Evolutionary conservation across 35 echinoderm and acorn worm genomes (phyloP), one percentile per base, ranked within the genome.

Genomic region (Ophioderma brevispina): DNA sequence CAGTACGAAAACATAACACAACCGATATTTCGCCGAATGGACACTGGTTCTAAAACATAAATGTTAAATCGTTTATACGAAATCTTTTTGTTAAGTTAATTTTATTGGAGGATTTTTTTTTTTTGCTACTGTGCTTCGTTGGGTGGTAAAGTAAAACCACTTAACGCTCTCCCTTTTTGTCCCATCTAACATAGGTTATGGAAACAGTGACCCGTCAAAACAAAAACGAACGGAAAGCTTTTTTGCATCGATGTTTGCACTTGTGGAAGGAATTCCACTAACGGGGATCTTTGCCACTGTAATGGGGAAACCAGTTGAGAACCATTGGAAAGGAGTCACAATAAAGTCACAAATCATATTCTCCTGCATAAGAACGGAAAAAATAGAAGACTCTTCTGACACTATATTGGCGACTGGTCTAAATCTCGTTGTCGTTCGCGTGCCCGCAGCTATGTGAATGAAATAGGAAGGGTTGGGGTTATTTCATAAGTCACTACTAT

Each of bases 221-320:
- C 35, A 32, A n/a, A 33, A 89, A 25, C n/a, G n/a, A n/a, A n/a
- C n/a, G 95, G 95, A 1, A 59, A 78, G 23, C 38, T 78, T 0
- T 52, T 97, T 33, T 97, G 95, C 40, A 89, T 97, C n/a, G 0
- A 77, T 94, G 31, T 97, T 94, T 55, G 95, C 95, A 0, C 36
- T 97, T 10, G 79, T 97, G n/a, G n/a, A n/a, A 23, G 95, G 95
- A 25, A 94, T 97, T 31, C 95, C 95, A 18, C 79, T 97, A 19
- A 97, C 92, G 0, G 89, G 88, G 40, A 86, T 84, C 50, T 86
- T 97, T 76, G 84, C 94, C 1, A 85, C 92, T 23, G 49, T 79
- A 33, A 94, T 97, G 70, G 95, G 95, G 1, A 83, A 97, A 43
- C 85, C 81, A 18, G 88, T 93, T 3, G 77, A 93, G 21, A 88